Percentiles rank a stretch among this genome's conserved stretches.
Evolutionary conservation across 1,140 invertebrate species (phyloP).

Genomic region (Oryzaephilus surinamensis): DNA sequence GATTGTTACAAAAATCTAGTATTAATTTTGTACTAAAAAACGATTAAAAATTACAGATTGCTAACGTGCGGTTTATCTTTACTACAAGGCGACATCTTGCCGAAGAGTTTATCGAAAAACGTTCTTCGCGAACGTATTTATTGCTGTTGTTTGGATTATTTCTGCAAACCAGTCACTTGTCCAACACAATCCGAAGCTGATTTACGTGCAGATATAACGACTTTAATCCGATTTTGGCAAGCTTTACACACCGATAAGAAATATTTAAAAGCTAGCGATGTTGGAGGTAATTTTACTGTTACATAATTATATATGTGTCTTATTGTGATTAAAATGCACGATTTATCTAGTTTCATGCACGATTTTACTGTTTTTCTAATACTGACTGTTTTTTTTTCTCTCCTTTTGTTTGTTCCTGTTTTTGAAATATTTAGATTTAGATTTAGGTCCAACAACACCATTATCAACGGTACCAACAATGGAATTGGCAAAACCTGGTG

Average conservation of each 20-base stretch:
- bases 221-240: constrained; percentile 92
- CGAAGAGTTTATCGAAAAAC: constrained; percentile 79
- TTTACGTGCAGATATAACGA: constrained; percentile 80
- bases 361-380: constrained; percentile 1
- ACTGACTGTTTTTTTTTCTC: constrained; percentile 1
- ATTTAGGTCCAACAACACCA: constrained; percentile 23
- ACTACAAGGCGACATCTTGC: constrained; percentile 86
- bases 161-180: constrained; percentile 73
- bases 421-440: constrained; percentile 26
- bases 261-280: constrained; percentile 73
- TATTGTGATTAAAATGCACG: constrained; percentile 1
- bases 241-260: constrained; percentile 95
- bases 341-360: not conserved
- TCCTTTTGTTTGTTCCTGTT: too few relatives aligned
- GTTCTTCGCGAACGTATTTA: constrained; percentile 92
- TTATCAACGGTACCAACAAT: constrained; percentile 30
- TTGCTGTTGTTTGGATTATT: constrained; percentile 89
- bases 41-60: constrained; percentile 55
- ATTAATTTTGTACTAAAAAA: too few relatives aligned
- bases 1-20: too few relatives aligned
- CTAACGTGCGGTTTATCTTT: constrained; percentile 84
- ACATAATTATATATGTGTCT: not conserved
- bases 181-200: constrained; percentile 69
- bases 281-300: too few relatives aligned
- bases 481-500: constrained; percentile 44